Conservation (phyloP, 2,113 vertebrate genomes). For the Dipodomys ordii region DNA sequence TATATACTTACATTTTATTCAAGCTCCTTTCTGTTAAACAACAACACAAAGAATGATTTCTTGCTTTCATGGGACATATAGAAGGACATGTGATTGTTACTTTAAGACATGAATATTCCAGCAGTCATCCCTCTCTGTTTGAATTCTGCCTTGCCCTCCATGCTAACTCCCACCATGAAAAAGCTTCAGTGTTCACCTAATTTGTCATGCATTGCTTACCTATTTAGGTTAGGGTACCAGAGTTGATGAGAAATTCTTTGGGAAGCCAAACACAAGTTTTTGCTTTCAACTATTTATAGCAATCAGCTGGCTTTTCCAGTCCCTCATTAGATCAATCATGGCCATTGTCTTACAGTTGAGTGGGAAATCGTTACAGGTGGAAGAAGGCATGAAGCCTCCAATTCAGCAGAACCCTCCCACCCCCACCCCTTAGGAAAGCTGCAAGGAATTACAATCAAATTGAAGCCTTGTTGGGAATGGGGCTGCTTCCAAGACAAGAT, state of each 20-base stretch:
- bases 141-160: slow-evolving; percentile 34
- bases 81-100: slow-evolving; percentile 7
- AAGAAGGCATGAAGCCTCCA: slow-evolving; percentile 75
- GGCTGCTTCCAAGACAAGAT: slow-evolving; percentile 69
- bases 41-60: slow-evolving; percentile 16
- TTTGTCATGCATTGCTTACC: slow-evolving; percentile 71
- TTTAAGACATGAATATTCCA: slow-evolving; percentile 36
- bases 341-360: slow-evolving; percentile 84
- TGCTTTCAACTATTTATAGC: slow-evolving; percentile 83
- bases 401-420: slow-evolving; percentile 71
- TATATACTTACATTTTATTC: slow-evolving; percentile 40
- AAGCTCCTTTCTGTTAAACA: slow-evolving; percentile 45
- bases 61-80: slow-evolving; percentile 5
- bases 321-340: slow-evolving; percentile 85
- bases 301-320: slow-evolving; percentile 84
- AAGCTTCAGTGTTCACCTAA: slow-evolving; percentile 62
- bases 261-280: slow-evolving; percentile 82
- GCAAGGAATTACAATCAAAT: slow-evolving; percentile 81
- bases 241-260: slow-evolving; percentile 81
- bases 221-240: slow-evolving; percentile 77
- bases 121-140: background rate
- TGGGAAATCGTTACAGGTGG: slow-evolving; percentile 84
- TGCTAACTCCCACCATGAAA: slow-evolving; percentile 39
- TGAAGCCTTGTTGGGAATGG: slow-evolving; percentile 59
- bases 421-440: slow-evolving; percentile 73